Evolutionary conservation across 2,113 vertebrate genomes (phyloP), one percentile per base, ranked within the genome.

Genomic region (Psilopogon haemacephalus): DNA sequence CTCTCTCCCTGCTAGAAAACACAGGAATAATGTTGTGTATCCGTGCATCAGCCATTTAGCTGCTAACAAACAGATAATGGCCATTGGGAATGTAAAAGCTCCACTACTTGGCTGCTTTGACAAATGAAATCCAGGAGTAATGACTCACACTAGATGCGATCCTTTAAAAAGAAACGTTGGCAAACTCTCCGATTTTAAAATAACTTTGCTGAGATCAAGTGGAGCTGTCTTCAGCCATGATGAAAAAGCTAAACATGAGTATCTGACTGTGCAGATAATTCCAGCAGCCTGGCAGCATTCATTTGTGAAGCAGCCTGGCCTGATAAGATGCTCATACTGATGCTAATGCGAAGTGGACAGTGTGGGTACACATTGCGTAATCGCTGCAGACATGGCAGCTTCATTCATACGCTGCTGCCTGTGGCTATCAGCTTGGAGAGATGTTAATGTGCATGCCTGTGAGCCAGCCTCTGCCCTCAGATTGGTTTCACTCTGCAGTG

Each of bases 131-230:
- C 74, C 79, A 77, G 60, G 81, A 84, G 88, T 94, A 97, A 97
- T 97, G 97, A 97, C 78, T 97, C 95, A 97, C 68, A 81, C 52
- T 88, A 94, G 90, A 97, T 91, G 70, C 23, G 89, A 96, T 95
- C 91, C 93, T 94, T 97, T 95, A 95, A 95, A 97, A 96, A 95
- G 86, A 97, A 97, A 92, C 73, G 69, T 95, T 97, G 95, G 84
- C 84, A 97, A 96, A 95, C 69, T 94, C 92, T 87, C 91, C 77
- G 89, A 92, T 95, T 97, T 95, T 95, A 97, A 97, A 97, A 97
- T 96, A 97, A 96, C 89, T 95, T 96, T 93, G 64, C 88, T 91
- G 89, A 95, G 88, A 94, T 96, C 73, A 94, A 97, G 86, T 72
- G 91, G 55, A 92, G 79, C 80, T 97, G 94, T 96, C 95, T 95